Percentiles rank a stretch among this genome's conserved stretches.
phyloP scores from a whole-genome alignment of 2,888 invertebrate genomes.

The Beris chalybata region DNA sequence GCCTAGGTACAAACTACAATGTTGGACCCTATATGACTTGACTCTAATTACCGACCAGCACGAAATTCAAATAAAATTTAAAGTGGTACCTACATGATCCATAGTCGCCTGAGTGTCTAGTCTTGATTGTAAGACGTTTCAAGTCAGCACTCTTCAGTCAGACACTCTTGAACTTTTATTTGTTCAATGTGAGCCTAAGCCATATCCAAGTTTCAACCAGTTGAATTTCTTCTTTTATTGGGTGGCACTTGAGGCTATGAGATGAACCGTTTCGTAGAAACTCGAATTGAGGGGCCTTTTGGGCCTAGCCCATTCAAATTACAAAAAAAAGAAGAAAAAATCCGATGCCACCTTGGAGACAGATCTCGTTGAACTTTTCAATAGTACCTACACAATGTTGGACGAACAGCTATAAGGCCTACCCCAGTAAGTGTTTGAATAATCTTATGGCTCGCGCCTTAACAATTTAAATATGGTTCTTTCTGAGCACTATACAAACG shows the following conservation, averaged over 20 bases:
- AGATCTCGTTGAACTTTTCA: slow-evolving; percentile 16
- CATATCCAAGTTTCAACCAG: slow-evolving; percentile 3
- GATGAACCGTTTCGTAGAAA: slow-evolving; percentile 32
- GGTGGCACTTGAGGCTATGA: slow-evolving; percentile 21
- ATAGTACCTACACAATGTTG: background rate
- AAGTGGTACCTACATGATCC: background rate
- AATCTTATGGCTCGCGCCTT: slow-evolving; percentile 30
- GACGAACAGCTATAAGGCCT: slow-evolving; percentile 26
- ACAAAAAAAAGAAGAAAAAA: too few relatives aligned
- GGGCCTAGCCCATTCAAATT: slow-evolving; percentile 15
- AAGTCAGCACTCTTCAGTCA: slow-evolving; percentile 20
- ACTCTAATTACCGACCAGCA: slow-evolving; percentile 24
- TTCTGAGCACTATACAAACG: slow-evolving; percentile 9
- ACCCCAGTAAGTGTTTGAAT: slow-evolving; percentile 31
- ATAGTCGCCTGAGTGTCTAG: slow-evolving; percentile 29
- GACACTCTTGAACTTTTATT: slow-evolving; percentile 28
- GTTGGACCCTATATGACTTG: background rate
- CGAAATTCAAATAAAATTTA: slow-evolving; percentile 17
- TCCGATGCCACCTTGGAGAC: slow-evolving; percentile 29
- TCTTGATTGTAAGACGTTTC: slow-evolving; percentile 24
- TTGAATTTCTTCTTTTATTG: slow-evolving; percentile 30
- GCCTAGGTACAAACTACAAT: slow-evolving; percentile 6
- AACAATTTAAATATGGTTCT: slow-evolving; percentile 8
- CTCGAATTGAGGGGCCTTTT: slow-evolving; percentile 22
- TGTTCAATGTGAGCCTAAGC: slow-evolving; percentile 15